Base-by-base conservation (phyloP, 2,113 vertebrate species). In the Orientallactaga bullata region DNA sequence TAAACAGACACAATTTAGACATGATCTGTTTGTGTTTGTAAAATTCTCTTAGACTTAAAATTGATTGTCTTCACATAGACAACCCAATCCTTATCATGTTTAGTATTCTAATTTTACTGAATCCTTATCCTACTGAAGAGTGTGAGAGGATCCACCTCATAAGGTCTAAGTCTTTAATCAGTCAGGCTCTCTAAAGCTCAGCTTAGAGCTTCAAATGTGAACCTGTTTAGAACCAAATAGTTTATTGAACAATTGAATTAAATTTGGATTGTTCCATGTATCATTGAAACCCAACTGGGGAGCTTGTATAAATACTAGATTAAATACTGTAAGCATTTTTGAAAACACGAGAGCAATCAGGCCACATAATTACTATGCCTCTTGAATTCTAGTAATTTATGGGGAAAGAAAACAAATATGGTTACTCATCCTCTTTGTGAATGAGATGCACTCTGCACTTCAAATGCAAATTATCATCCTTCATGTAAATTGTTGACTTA, bases 351-450 rank as follows among this genome's bases (percentile, higher is more conserved):
- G 91, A 87, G 28, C 88, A 97, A 81, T 94, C 94, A 91, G 89
- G 84, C 74, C 94, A 95, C 86, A 71, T 94, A 92, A 96, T 96
- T 93, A 96, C 93, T 81, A 42, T 94, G 65, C 72, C 80, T 92
- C 84, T 97, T 93, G 91, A 95, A 94, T 95, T 95, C 76, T 69
- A 89, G 92, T 91, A 95, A 94, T 96, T 97, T 91, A 95, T 95
- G 76, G 28, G 35, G 55, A 95, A 95, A 86, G 82, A 94, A 97
- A 95, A 94, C 71, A 95, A 96, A 96, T 94, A 85, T 78, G 81
- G 76, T 95, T 93, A 89, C 89, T 95, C 72, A 95, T 92, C 37
- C n/a, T 88, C 84, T 89, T 87, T 24, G 1, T 97, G 94, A 97
- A 96, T 96, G 94, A 95, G 95, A 95, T 92, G 93, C 81, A 60